Base-by-base conservation (phyloP, 2,888 invertebrate genomes). In the Drosophila rubida region DNA sequence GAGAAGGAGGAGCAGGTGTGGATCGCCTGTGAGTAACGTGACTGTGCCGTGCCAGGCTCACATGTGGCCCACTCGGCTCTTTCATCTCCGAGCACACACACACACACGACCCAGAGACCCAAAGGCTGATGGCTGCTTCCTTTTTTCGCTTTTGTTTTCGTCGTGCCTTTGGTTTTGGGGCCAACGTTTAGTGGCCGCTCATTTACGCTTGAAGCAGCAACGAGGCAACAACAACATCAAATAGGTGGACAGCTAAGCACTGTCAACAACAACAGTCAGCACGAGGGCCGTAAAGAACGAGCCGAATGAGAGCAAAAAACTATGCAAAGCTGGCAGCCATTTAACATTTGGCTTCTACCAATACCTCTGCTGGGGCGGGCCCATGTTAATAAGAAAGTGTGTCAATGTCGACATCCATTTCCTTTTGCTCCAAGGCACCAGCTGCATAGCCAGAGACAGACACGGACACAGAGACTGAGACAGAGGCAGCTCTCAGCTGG, bases 391-490 rank as follows among this genome's bases (percentile, higher is more conserved):
- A 72, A 66, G 71, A 87, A 89, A 88, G 72, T 90, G 75, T 90
- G 90, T 88, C 90, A 90, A 90, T 89, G 88, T 82, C 90, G 83
- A 71, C 77, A 87, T 85, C 87, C 82, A 85, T 82, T 78, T 87
- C 82, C 76, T 64, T 66, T 60, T 48, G 73, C 8, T 4, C 75
- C 78, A 73, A 71, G 74, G 68, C 45, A 19, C 19, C 19, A 19
- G 58, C 48, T 32, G 45, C 35, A 23, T 14, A 35, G 23, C 22
- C 68, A 37, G 59, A 61, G 60, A 39, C 46, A 45, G 44, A 19
- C n/a, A n/a, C n/a, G n/a, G n/a, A n/a, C n/a, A n/a, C n/a, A n/a
- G n/a, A n/a, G n/a, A n/a, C n/a, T n/a, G n/a, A n/a, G n/a, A n/a
- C 58, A 41, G 42, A 42, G 53, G 27, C 37, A 19, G 59, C 61